Conservation (phyloP, 64 coral and sea anemone species). For the Stylophora pistillata region DNA sequence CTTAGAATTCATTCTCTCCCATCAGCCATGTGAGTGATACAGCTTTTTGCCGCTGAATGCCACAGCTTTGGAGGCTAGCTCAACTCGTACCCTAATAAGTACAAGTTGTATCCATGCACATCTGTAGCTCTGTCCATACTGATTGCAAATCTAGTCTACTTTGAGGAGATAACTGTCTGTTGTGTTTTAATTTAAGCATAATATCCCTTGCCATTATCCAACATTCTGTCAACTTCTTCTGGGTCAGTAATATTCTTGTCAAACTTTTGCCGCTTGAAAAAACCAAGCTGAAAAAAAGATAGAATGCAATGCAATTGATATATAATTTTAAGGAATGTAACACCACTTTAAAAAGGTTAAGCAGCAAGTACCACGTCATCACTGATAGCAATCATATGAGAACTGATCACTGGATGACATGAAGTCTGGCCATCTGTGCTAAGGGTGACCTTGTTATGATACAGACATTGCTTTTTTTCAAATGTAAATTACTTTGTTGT, state of each 20-base stretch:
- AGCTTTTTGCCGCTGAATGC: too few relatives aligned
- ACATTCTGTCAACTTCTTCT: conserved; percentile 36
- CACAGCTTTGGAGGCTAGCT: neutral
- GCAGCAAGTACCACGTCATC: too few relatives aligned
- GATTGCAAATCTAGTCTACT: neutral
- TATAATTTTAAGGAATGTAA: neutral
- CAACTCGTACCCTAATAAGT: neutral
- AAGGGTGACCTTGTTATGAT: too few relatives aligned
- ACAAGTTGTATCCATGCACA: neutral
- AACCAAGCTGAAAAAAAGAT: conserved; percentile 40
- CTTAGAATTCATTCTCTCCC: too few relatives aligned
- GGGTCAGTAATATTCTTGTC: conserved; percentile 62
- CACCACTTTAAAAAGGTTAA: neutral
- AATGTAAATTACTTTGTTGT: too few relatives aligned
- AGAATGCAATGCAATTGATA: neutral
- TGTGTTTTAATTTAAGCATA: neutral
- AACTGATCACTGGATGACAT: too few relatives aligned
- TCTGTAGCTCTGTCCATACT: neutral
- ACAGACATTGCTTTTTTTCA: too few relatives aligned
- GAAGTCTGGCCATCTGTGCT: too few relatives aligned
- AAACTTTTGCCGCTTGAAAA: conserved; percentile 67
- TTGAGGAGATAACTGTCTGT: neutral
- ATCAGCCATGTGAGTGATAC: too few relatives aligned
- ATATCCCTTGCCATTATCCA: conserved; percentile 30
- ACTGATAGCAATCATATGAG: too few relatives aligned